Base-by-base conservation (phyloP, 1,140 invertebrate genomes). In the Achatina immaculata region DNA sequence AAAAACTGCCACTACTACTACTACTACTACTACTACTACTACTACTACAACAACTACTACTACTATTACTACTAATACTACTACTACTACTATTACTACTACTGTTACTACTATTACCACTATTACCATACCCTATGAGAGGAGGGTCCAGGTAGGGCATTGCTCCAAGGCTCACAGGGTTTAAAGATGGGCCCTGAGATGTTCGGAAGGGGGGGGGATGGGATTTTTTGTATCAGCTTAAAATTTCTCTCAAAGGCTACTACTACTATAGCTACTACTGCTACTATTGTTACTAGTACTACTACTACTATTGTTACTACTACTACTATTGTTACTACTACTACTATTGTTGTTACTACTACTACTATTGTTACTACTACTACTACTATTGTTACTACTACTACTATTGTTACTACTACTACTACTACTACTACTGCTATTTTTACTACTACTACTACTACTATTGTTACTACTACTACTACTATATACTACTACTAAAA, bases 71-170 rank as follows among this genome's bases (percentile, higher is more conserved):
- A n/a, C n/a, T n/a, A n/a, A n/a, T n/a, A n/a, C n/a, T 55, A 48
- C 28, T 77, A 14, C 74, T 76, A 16, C 43, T 76, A 6, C 43
- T 19, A 19, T 0, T 55, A 51, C 74, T 58, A 51, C 45, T 19
- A 76, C 74, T 76, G 48, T 45, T 76, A 76, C 74, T 76, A 51
- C 74, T 76, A n/a, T 6, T 51, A 76, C 74, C 28, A 76, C 74
- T 55, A 76, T 45, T 55, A 76, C 74, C n/a, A n/a, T n/a, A n/a
- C n/a, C n/a, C n/a, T n/a, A n/a, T n/a, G n/a, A n/a, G n/a, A n/a
- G n/a, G n/a, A n/a, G n/a, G n/a, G n/a, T n/a, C n/a, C n/a, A n/a
- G n/a, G n/a, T n/a, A n/a, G n/a, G n/a, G n/a, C n/a, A n/a, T n/a
- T n/a, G n/a, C n/a, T n/a, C n/a, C n/a, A n/a, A n/a, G n/a, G n/a